Percentiles rank a stretch among this genome's conserved stretches.
These are phyloP conservation scores for Brachionus sp. DNA, from an alignment of 1,140 invertebrate species.

Conservation along the genomic window DNA sequence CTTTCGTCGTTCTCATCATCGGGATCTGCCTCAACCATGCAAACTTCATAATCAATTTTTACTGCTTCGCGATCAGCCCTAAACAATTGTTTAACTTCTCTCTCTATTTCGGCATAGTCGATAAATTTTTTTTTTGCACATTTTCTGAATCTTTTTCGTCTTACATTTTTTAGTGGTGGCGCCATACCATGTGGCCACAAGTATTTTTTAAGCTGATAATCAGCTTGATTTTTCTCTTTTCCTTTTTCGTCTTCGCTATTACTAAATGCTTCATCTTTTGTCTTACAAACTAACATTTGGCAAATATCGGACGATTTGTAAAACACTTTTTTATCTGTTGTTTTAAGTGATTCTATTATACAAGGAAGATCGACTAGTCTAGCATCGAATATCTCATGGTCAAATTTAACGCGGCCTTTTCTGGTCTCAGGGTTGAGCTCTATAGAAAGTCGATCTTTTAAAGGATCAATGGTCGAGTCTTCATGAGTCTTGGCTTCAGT, in stretches of 20 bases:
- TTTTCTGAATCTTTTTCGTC: slow-evolving; percentile 85
- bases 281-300: slow-evolving; percentile 66
- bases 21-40: background rate
- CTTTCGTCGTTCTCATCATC: slow-evolving; percentile 31
- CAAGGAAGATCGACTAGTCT: slow-evolving; percentile 83
- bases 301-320: slow-evolving; percentile 95
- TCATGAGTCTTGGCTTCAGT: slow-evolving; percentile 65
- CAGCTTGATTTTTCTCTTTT: slow-evolving; percentile 1
- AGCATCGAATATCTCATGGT: slow-evolving; percentile 51
- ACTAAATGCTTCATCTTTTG: slow-evolving; percentile 49
- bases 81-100: slow-evolving; percentile 83
- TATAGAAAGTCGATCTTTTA: slow-evolving; percentile 84
- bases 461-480: slow-evolving; percentile 67
- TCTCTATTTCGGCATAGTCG: slow-evolving; percentile 94
- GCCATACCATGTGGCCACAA: slow-evolving; percentile 87
- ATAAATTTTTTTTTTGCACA: slow-evolving; percentile 90
- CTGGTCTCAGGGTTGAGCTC: slow-evolving; percentile 84
- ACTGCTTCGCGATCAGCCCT: slow-evolving; percentile 48
- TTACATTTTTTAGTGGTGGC: slow-evolving; percentile 87
- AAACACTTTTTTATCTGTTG: slow-evolving; percentile 89
- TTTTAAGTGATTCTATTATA: slow-evolving; percentile 87
- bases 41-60: slow-evolving; percentile 37
- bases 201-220: slow-evolving; percentile 60
- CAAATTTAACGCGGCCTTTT: slow-evolving; percentile 64
- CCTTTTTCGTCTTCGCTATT: slow-evolving; percentile 22